Evolutionary conservation across 2,113 vertebrate species (phyloP), one percentile per base, ranked within the genome.

Genomic region (Felis chaus): DNA sequence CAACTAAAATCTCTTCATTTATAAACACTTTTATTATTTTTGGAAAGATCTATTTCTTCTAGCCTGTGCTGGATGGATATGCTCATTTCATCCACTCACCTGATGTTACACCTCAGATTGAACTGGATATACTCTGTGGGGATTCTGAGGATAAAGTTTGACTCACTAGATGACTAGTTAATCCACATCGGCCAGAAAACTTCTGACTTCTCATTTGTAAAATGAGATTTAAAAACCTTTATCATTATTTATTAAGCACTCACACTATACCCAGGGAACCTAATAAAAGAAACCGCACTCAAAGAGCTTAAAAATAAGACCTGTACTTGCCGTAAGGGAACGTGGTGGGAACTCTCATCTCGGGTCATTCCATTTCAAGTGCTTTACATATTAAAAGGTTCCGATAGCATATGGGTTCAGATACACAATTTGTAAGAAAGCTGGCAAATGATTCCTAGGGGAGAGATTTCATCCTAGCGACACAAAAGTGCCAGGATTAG

Each of bases 191-290:
- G 41, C 41, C 79, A 93, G 89, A 97, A 74, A 41, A 87, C 68
- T 87, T 94, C 94, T 89, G 74, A 96, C 74, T 97, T 92, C 36
- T 95, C 87, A 92, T 91, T 96, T 96, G 68, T 94, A 95, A 97
- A 95, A 92, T 92, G 87, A 97, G 83, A 95, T 97, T 87, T 97
- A 12, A 96, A 97, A 95, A 90, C 83, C 68, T 93, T 96, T 87
- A 94, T 90, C 92, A 92, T 96, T 96, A 97, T 98, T 76, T 95
- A 97, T 91, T 96, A 96, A 96, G 83, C 33, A 96, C 69, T 45
- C 45, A 39, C 93, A 27, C 55, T 69, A 12, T 29, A 69, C 92
- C 89, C 55, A 86, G 36, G 83, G 73, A 96, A 69, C n/a, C 57
- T 95, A 93, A 86, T 83, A 95, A 96, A 98, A 96, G 86, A 95